These are phyloP conservation scores for Elmis aenea DNA, from an alignment of 2,888 invertebrate genomes.

Conservation along the genomic window DNA sequence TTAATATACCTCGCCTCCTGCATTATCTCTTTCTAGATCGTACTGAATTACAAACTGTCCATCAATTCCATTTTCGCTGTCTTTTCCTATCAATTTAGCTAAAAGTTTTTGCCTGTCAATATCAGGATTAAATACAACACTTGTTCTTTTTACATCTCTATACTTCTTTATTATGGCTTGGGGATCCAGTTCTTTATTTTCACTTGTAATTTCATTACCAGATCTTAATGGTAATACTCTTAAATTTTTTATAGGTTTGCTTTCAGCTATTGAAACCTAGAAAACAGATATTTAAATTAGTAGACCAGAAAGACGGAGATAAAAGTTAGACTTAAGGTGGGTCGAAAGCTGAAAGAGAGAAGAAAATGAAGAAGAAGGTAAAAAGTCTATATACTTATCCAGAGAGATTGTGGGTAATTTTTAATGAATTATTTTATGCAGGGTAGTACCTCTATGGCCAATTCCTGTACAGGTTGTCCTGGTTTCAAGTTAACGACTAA, in stretches of 20 bases:
- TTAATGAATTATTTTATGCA: too few species aligned
- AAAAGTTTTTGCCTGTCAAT: conserved; percentile 55
- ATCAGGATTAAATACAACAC: conserved; percentile 55
- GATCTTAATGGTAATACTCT: conserved; percentile 60
- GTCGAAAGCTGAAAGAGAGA: too few species aligned
- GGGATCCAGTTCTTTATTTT: conserved; percentile 47
- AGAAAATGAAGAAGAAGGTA: too few species aligned
- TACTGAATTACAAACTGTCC: conserved; percentile 69
- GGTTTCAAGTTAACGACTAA: conserved; percentile 65
- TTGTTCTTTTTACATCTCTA: conserved; percentile 31
- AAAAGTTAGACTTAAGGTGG: too few species aligned
- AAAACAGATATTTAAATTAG: conserved; percentile 10
- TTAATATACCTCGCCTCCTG: conserved; percentile 56
- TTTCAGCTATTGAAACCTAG: conserved; percentile 58
- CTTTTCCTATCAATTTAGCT: conserved; percentile 41
- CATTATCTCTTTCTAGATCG: conserved; percentile 57
- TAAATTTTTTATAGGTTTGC: conserved; percentile 55
- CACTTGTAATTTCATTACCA: conserved; percentile 58
- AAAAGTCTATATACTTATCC: conserved; percentile 5
- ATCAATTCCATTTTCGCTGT: conserved; percentile 48
- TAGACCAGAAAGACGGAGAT: too few species aligned
- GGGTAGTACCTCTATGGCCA: conserved; percentile 52
- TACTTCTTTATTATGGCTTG: conserved; percentile 33
- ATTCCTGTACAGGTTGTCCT: conserved; percentile 59
- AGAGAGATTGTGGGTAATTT: not conserved